Evolutionary conservation across 2,797 vertebrate species (phyloP), one percentile per base, ranked within the genome.

Genomic region (Harpagifer antarcticus): DNA sequence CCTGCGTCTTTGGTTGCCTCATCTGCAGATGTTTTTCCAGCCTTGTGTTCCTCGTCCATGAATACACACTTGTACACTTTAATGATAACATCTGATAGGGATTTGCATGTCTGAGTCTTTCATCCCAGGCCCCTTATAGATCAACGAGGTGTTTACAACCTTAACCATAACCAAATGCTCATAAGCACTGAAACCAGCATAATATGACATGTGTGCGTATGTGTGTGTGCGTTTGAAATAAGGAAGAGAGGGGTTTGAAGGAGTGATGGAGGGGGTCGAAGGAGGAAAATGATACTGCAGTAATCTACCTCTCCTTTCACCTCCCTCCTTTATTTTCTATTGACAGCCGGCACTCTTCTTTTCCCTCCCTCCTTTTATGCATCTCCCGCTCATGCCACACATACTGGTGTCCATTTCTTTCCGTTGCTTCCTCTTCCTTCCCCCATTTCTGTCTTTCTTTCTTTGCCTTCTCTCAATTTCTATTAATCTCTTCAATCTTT

Each of bases 221-320:
- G 37, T 45, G 57, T 55, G 6, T 47, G 33, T 59, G 15, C 50
- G 9, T 49, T 9, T 37, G 6, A 10, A 3, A 57, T 1, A 37
- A 37, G 54, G 27, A 33, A 66, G 45, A 49, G 70, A 16, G 42
- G 44, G 33, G 58, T 71, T 79, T 81, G 52, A 83, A 78, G 79
- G 60, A 75, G 56, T 76, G 59, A 59, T 70, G 78, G 78, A 11
- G 33, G 77, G 68, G 68, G 76, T 83, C 37, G 48, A 77, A 85
- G 80, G 57, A 82, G 82, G 72, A 81, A 90, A 86, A 86, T 54
- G 83, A 93, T 82, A 81, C 76, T 8, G 19, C 57, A 56, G 74
- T 79, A 85, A 88, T 86, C 82, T 60, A 66, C 78, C 53, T 72
- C 79, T 84, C 81, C 87, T 89, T 91, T 91, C 88, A 87, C 85